Evolutionary conservation across 2,888 invertebrate species (phyloP).

Genomic region (Sylvicola cinctus): DNA sequence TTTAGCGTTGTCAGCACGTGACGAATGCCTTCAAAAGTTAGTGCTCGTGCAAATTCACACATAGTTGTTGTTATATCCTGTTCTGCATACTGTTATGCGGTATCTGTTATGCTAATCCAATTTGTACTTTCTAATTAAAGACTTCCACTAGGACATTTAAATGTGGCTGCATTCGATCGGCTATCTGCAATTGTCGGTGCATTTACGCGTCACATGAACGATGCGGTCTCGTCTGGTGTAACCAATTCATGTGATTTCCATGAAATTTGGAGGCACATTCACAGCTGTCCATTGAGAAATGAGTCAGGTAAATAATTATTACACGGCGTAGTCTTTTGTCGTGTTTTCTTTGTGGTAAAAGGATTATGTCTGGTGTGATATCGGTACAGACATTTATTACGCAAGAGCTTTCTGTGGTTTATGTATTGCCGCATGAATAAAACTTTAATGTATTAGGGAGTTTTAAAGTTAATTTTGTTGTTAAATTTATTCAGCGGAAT

Average conservation of each 20-base stretch:
- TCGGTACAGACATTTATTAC: no score
- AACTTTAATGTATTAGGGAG: no score
- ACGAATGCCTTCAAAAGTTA: conserved; percentile 24
- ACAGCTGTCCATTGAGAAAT: conserved; percentile 19
- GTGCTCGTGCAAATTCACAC: no score
- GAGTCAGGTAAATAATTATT: conserved; percentile 19
- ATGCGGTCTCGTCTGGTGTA: conserved; percentile 19
- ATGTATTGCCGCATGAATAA: no score
- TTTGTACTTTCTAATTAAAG: conserved; percentile 30
- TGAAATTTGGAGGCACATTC: conserved; percentile 22
- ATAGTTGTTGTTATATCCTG: no score
- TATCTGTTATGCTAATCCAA: no score
- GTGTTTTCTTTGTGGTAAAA: conserved; percentile 2
- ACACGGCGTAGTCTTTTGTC: neutral
- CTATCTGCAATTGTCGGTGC: conserved; percentile 26
- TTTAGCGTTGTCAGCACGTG: conserved; percentile 24
- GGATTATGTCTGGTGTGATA: no score
- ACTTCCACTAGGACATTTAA: conserved; percentile 65
- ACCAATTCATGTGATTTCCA: conserved; percentile 19
- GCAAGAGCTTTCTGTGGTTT: no score
- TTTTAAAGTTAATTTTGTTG: no score
- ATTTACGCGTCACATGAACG: conserved; percentile 24
- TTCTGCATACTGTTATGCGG: no score
- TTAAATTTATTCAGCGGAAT: no score
- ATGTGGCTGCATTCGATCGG: conserved; percentile 36